Evolutionary conservation across 2,113 vertebrate genomes (phyloP), one percentile per base, ranked within the genome.

Genomic region (Sprattus sprattus): DNA sequence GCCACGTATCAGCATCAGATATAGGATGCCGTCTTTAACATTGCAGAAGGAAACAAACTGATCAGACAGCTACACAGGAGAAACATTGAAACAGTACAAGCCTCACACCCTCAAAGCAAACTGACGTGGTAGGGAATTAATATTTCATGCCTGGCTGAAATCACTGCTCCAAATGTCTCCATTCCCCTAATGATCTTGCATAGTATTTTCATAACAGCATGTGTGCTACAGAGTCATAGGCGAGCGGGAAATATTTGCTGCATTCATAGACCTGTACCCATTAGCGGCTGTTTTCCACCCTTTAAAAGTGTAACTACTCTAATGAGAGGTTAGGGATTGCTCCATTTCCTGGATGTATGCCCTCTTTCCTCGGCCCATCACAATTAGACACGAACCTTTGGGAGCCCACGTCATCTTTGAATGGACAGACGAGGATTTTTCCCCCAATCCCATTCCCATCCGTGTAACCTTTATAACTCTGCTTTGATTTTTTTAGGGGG

Each of bases 271-370:
- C 86, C 87, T 81, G 44, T 86, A 87, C 84, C 88, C 89, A 90
- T 92, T 91, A 89, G 85, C 2, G 85, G 83, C 50, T 89, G 88
- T 89, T 92, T 91, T 84, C 52, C 81, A 85, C 88, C 88, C 84
- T 86, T 83, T 89, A 82, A 84, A 86, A 87, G 87, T 67, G 82
- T 83, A 87, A 86, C 50, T 91, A 83, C 89, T 86, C 84, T 90
- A 88, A 90, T 89, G 89, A 89, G 87, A 81, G 89, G 87, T 90
- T 86, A 92, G 88, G 87, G 84, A 88, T 82, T 82, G 88, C 89
- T 86, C 50, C 82, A 88, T 92, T 87, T 91, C 88, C 39, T n/a
- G 83, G 89, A 92, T 85, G 87, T 85, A 78, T 86, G 85, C 85
- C 75, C 88, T 92, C 83, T 44, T 54, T 78, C 67, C 9, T 83